These are phyloP conservation scores for Holothuria glaberrima DNA, from an alignment of 35 echinoderm and acorn worm genomes.

Conservation along the genomic window DNA sequence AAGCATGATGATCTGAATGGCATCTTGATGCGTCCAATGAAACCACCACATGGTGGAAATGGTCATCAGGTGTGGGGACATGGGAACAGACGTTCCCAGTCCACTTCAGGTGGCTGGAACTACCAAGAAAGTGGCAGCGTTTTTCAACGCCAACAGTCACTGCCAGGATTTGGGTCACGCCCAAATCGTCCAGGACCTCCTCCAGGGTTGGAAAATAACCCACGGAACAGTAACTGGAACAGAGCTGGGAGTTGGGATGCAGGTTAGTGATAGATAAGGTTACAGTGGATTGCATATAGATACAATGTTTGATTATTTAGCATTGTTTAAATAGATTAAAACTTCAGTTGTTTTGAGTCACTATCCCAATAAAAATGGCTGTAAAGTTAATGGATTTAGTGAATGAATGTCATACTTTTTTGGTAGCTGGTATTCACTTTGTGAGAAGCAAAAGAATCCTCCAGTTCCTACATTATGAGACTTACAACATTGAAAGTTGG, in stretches of 20 bases:
- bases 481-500: no score
- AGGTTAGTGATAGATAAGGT: not conserved
- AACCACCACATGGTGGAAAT: conserved; percentile 45
- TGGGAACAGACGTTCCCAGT: conserved; percentile 57
- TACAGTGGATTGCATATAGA: not conserved
- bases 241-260: conserved; percentile 19
- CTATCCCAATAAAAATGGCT: not conserved
- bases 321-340: not conserved
- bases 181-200: conserved; percentile 64
- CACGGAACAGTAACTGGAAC: conserved; percentile 65
- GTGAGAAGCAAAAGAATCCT: no score
- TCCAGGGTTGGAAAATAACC: conserved; percentile 71
- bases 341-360: not conserved
- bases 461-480: no score
- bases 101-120: conserved; percentile 78
- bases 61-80: conserved; percentile 33
- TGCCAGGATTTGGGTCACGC: conserved; percentile 61
- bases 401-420: not conserved
- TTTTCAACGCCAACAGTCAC: conserved; percentile 60
- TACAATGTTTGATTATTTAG: not conserved
- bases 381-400: not conserved
- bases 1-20: conserved; percentile 81
- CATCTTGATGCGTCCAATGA: conserved; percentile 94
- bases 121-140: conserved; percentile 55
- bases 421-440: no score